Evolutionary conservation across 2,888 invertebrate genomes (phyloP).

Genomic region (Dione juno): DNA sequence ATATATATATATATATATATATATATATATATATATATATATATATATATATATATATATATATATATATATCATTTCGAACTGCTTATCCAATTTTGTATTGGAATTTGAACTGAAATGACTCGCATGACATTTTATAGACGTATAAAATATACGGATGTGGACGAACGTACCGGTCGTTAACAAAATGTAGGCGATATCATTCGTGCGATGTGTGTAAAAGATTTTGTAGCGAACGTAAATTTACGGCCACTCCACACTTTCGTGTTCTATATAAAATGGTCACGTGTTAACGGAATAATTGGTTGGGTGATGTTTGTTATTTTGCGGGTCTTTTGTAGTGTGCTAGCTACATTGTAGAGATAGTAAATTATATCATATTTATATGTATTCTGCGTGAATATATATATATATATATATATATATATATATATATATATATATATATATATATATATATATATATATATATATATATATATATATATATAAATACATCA

Average conservation of each 20-base stretch:
- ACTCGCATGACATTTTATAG: constrained; percentile 27
- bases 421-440: no score
- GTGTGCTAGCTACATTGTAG: no score
- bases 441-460: no score
- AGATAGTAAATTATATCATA: no score
- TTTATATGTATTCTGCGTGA: no score
- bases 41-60: no score
- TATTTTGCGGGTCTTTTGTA: not conserved
- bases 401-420: no score
- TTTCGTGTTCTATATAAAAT: constrained; percentile 32
- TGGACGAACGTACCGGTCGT: constrained; percentile 30
- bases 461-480: no score
- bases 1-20: no score
- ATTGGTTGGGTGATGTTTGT: constrained; percentile 24
- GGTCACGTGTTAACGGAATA: constrained; percentile 24
- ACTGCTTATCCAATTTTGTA: constrained; percentile 30
- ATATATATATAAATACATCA: no score
- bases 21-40: no score
- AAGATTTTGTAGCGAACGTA: constrained; percentile 38
- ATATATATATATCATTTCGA: no score
- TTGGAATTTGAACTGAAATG: constrained; percentile 28
- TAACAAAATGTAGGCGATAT: constrained; percentile 39
- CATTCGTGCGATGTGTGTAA: constrained; percentile 28
- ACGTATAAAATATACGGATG: constrained; percentile 37
- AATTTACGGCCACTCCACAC: constrained; percentile 27